Evolutionary conservation across 2,797 vertebrate species (phyloP), one percentile per base, ranked within the genome.

Genomic region (Sebastes reedi): DNA sequence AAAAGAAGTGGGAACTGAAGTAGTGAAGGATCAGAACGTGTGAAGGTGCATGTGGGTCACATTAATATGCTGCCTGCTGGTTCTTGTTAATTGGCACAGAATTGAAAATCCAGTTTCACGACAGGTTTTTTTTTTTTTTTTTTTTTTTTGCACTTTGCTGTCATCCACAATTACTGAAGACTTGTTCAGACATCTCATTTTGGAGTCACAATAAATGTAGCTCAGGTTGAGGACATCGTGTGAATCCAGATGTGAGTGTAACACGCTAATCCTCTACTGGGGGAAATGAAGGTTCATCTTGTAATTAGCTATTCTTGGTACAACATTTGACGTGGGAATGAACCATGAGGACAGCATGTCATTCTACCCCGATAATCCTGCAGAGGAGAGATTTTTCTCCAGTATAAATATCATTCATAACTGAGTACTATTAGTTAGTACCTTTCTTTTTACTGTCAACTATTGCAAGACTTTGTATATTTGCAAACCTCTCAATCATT

Each of bases 381-480:
- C 78, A 84, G 70, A 72, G 67, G 72, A 72, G 67, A 75, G 42
- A 58, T 32, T 81, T 83, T 82, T 83, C 58, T 86, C 42, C 39
- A 82, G 29, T 89, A 86, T 86, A 79, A 87, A 84, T 82, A 89
- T 90, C 74, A 79, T 84, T 86, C 83, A 88, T 86, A 84, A 62
- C 62, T 39, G 65, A 84, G 80, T 89, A 91, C 82, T 86, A 77
- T 88, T 88, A 86, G 79, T 65, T 80, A 81, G 75, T 87, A 87
- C 65, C 10, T 90, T 89, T 88, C 71, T 93, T 89, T 89, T 90
- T 89, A 87, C 78, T 77, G 77, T 90, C 82, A 79, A 80, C 71
- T 83, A 79, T 91, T 89, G 86, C 87, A 91, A 92, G 89, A 93
- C 86, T 91, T 94, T 89, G 83, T 93, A 88, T 88, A 92, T 91